Evolutionary conservation across 2,888 invertebrate species (phyloP).

Genomic region (Dryobota labecula): DNA sequence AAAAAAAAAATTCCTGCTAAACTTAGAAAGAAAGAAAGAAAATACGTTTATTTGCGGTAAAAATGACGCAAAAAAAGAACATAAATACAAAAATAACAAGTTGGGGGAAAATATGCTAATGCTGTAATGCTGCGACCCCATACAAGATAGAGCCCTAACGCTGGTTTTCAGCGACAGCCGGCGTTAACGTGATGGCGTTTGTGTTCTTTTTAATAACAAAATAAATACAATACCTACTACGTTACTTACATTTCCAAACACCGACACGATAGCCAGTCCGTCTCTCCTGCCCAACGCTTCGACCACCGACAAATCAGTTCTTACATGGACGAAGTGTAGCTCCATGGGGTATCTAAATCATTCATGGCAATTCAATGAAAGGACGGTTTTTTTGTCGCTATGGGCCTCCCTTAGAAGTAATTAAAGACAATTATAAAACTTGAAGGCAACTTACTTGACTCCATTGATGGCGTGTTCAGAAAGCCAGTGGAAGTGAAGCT

Average conservation of each 20-base stretch:
- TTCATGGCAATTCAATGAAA: background rate
- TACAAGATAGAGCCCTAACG: too few species aligned
- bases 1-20: too few species aligned
- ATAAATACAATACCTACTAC: too few species aligned
- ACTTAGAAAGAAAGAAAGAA: too few species aligned
- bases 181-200: too few species aligned
- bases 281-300: slow-evolving; percentile 76
- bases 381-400: background rate
- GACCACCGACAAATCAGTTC: slow-evolving; percentile 74
- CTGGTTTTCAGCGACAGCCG: too few species aligned
- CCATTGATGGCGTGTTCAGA: slow-evolving; percentile 94
- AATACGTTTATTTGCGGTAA: too few species aligned
- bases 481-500: slow-evolving; percentile 96
- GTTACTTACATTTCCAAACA: slow-evolving; percentile 79
- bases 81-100: too few species aligned
- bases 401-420: background rate
- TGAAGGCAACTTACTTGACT: slow-evolving; percentile 68
- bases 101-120: too few species aligned
- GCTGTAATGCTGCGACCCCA: too few species aligned
- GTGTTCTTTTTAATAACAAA: too few species aligned
- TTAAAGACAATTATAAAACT: background rate
- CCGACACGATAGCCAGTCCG: slow-evolving; percentile 82
- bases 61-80: too few species aligned
- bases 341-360: slow-evolving; percentile 82
- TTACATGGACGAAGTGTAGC: slow-evolving; percentile 84